phyloP scores from a whole-genome alignment of 2,113 vertebrate species.

The Neolamprologus variostigma region DNA sequence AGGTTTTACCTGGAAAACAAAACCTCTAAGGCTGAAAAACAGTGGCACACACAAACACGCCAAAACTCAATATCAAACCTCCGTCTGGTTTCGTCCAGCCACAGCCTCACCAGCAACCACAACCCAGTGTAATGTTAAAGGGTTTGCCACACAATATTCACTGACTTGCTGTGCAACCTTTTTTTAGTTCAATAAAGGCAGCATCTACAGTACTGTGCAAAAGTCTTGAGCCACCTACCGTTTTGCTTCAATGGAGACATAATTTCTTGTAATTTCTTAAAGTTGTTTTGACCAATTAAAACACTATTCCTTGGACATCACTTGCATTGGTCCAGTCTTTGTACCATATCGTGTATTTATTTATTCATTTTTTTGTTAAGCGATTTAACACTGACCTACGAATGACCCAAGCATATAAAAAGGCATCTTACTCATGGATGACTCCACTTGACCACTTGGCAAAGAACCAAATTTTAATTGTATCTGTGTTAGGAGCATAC shows the following conservation, averaged over 20 bases:
- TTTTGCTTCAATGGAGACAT: neutral
- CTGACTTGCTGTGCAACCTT: neutral
- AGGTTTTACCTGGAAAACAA: neutral
- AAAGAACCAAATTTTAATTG: neutral
- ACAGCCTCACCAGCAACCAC: neutral
- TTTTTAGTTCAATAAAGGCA: neutral
- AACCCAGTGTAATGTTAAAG: neutral
- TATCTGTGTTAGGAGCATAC: neutral
- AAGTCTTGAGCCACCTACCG: neutral
- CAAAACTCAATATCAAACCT: neutral
- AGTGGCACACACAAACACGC: rapidly evolving
- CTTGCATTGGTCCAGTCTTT: neutral
- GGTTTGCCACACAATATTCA: neutral
- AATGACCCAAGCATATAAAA: neutral
- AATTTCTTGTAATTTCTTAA: neutral
- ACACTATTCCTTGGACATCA: neutral
- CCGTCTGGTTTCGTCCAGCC: neutral
- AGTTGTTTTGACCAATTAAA: neutral
- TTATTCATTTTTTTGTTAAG: neutral
- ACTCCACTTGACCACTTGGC: neutral
- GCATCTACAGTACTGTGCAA: neutral
- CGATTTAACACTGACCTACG: neutral
- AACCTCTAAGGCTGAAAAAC: neutral
- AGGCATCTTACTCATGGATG: neutral
- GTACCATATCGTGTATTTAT: neutral